These are phyloP conservation scores for Apotomis capreana DNA, from an alignment of 2,888 invertebrate genomes.

Conservation along the genomic window DNA sequence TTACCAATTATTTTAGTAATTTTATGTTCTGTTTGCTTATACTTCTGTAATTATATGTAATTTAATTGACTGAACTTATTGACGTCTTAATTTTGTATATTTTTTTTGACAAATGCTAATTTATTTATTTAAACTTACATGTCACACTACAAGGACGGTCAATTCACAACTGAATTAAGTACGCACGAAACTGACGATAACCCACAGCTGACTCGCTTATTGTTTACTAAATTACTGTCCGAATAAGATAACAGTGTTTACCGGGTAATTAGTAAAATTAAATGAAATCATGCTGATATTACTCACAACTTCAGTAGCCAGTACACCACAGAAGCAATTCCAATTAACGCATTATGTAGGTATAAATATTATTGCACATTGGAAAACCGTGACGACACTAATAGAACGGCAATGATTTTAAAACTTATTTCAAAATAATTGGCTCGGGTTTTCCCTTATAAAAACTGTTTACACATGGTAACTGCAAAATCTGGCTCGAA, in stretches of 20 bases:
- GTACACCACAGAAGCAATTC: constrained; percentile 10
- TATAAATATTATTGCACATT: neutral
- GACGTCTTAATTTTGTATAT: too few species aligned
- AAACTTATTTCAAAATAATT: neutral
- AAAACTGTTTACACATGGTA: neutral
- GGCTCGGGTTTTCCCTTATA: neutral
- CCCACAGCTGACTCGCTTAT: constrained; percentile 17
- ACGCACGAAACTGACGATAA: constrained; percentile 46
- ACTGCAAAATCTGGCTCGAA: constrained; percentile 4
- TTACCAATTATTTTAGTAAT: too few species aligned
- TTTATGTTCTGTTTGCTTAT: too few species aligned
- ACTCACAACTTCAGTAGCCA: constrained; percentile 7
- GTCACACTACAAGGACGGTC: constrained; percentile 37
- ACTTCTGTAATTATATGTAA: too few species aligned
- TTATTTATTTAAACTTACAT: neutral
- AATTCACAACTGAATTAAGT: constrained; percentile 38
- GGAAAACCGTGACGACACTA: neutral
- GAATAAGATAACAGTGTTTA: constrained; percentile 35
- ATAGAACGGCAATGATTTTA: neutral
- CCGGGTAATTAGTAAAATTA: constrained; percentile 29
- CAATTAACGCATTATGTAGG: neutral
- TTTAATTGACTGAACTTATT: too few species aligned
- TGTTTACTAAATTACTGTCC: constrained; percentile 34
- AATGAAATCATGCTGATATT: constrained; percentile 37
- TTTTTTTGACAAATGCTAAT: too few species aligned